Percentiles rank a stretch among this genome's conserved stretches.
These are phyloP conservation scores for Desoria tigrina DNA, from an alignment of 2,888 invertebrate genomes.

Conservation along the genomic window DNA sequence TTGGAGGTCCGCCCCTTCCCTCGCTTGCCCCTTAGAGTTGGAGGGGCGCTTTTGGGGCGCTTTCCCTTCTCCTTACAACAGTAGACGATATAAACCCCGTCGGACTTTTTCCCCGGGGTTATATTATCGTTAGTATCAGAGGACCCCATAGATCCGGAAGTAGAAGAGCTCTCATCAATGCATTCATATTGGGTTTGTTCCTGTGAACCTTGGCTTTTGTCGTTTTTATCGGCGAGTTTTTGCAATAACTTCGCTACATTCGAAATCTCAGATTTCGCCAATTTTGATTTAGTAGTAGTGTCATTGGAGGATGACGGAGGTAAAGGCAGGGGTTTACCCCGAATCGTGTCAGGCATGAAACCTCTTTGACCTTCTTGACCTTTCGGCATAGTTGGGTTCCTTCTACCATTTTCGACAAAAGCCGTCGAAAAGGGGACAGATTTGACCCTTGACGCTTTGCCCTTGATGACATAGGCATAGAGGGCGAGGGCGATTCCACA, in stretches of 20 bases:
- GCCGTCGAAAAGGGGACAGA: not conserved
- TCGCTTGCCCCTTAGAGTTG: slow-evolving; percentile 25
- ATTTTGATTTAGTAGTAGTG: not conserved
- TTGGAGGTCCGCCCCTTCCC: slow-evolving; percentile 9
- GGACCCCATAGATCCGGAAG: slow-evolving; percentile 11
- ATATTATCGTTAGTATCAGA: not conserved
- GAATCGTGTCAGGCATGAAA: not conserved
- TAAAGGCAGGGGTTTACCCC: slow-evolving; percentile 38
- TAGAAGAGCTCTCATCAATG: slow-evolving; percentile 32
- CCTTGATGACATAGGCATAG: slow-evolving; percentile 36
- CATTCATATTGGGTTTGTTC: slow-evolving; percentile 26
- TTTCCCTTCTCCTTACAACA: slow-evolving; percentile 39
- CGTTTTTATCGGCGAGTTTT: slow-evolving; percentile 25
- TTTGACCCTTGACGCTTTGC: slow-evolving; percentile 12
- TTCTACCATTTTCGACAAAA: not conserved
- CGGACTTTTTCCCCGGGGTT: slow-evolving; percentile 27
- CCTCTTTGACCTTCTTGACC: not conserved
- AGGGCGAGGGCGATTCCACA: slow-evolving; percentile 40
- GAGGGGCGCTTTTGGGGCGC: slow-evolving; percentile 43
- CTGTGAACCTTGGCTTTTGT: not conserved
- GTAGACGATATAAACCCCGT: slow-evolving; percentile 51
- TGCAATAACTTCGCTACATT: slow-evolving; percentile 39
- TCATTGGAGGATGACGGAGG: slow-evolving; percentile 15
- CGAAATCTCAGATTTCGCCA: slow-evolving; percentile 31
- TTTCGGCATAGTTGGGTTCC: not conserved